Percentiles rank a stretch among this genome's conserved stretches.
Conservation (phyloP, 2,888 invertebrate genomes). For the Leuctra nigra region DNA sequence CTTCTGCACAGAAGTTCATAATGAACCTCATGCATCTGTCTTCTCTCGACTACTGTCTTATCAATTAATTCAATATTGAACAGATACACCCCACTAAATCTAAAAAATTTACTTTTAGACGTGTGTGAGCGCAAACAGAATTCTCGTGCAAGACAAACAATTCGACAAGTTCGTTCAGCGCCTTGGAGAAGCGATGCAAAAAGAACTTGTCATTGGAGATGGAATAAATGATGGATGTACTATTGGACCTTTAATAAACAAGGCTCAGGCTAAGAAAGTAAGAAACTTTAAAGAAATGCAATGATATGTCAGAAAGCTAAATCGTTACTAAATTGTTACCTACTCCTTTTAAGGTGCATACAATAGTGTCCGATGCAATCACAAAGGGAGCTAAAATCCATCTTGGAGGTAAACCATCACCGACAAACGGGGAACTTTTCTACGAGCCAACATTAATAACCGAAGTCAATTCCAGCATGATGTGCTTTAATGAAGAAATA, state of each 20-base stretch:
- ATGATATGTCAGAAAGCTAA: too few relatives aligned
- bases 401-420: constrained; percentile 65
- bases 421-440: constrained; percentile 66
- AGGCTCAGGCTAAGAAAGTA: constrained; percentile 72
- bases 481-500: constrained; percentile 79
- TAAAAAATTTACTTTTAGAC: constrained; percentile 51
- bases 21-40: too few relatives aligned
- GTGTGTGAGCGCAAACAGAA: constrained; percentile 90
- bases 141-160: constrained; percentile 71
- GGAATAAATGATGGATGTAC: constrained; percentile 55
- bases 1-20: too few relatives aligned
- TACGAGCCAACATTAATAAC: constrained; percentile 85
- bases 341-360: constrained; percentile 46
- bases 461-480: constrained; percentile 72
- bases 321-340: background rate
- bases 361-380: constrained; percentile 79
- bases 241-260: constrained; percentile 89
- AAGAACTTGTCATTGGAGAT: constrained; percentile 69
- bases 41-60: too few relatives aligned
- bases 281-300: too few relatives aligned
- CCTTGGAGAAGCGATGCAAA: constrained; percentile 58
- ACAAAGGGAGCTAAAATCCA: constrained; percentile 73
- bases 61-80: background rate
- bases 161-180: constrained; percentile 72
- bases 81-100: background rate